Evolutionary conservation across 1,140 invertebrate genomes (phyloP), one percentile per base, ranked within the genome.

Genomic region (Drosophila chauvacae): DNA sequence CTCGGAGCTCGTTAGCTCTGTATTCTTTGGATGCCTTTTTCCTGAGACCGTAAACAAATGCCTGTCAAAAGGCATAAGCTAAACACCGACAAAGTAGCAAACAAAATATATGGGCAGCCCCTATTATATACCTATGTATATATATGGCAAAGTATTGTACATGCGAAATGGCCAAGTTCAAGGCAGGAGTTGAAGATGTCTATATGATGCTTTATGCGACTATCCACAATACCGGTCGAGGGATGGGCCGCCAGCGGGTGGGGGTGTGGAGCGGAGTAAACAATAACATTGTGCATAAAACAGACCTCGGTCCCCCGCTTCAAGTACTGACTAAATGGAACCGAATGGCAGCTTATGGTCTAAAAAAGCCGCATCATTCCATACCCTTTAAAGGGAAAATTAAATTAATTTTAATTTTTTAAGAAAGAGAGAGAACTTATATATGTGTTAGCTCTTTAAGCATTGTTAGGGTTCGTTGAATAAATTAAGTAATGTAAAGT

Each of bases 151-250:
- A 10, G 18, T 56, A 50, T 42, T 26, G 18, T 58, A 41, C 26
- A 63, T 63, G 59, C 53, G 55, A 86, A 86, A 59, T 77, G 77
- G 84, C 61, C 83, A 87, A 87, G 83, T 88, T 87, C 83, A 87
- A 88, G 83, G 83, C 84, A 82, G 57, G 37, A 45, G 50, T 61
- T 58, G 45, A 59, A 74, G 78, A 71, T 82, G 71, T 87, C 79
- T 87, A 58, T 73, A 65, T 82, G 77, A 58, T 61, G 81, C 35
- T 61, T 68, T 70, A 64, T 56, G 35, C 14, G 53, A 26, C 14
- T 53, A 42, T 69, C 37, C 41, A 71, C 83, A 75, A 74, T 78
- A 78, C 69, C 80, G 81, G 72, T 35, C 51, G 62, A 68, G 66
- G 66, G 66, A 66, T 70, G 66, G 62, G n/a, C 66, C 62, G 48